Evolutionary conservation across 1,140 invertebrate species (phyloP).

Genomic region (Vollenhovia emeryi): DNA sequence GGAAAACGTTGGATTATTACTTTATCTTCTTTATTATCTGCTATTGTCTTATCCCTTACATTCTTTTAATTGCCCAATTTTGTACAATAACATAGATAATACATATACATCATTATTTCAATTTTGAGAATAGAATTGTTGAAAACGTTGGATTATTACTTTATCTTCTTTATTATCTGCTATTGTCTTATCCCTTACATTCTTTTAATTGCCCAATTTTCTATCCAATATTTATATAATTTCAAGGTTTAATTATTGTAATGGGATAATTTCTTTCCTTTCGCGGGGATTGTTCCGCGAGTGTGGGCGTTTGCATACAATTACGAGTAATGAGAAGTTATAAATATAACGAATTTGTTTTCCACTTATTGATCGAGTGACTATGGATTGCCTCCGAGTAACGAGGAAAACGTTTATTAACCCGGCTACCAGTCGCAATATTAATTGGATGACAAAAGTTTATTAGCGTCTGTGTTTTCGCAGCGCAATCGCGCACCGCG

Average conservation of each 20-base stretch:
- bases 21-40: no score
- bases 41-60: no score
- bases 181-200: no score
- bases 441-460: conserved; percentile 49
- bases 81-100: no score
- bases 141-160: no score
- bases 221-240: no score
- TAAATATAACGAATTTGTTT: background rate
- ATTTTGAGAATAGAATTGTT: no score
- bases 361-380: background rate
- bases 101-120: no score
- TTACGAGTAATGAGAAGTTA: background rate
- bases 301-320: background rate
- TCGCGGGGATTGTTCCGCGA: background rate
- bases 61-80: no score
- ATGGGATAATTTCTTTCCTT: background rate
- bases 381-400: background rate
- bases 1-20: background rate
- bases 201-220: no score
- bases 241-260: background rate
- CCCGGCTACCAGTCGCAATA: background rate
- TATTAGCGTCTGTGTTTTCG: conserved; percentile 27
- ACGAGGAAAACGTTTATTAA: conserved; percentile 31
- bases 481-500: background rate
- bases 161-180: no score